These are phyloP conservation scores for Acleris laterana DNA, from an alignment of 2,888 invertebrate species.

Conservation along the genomic window DNA sequence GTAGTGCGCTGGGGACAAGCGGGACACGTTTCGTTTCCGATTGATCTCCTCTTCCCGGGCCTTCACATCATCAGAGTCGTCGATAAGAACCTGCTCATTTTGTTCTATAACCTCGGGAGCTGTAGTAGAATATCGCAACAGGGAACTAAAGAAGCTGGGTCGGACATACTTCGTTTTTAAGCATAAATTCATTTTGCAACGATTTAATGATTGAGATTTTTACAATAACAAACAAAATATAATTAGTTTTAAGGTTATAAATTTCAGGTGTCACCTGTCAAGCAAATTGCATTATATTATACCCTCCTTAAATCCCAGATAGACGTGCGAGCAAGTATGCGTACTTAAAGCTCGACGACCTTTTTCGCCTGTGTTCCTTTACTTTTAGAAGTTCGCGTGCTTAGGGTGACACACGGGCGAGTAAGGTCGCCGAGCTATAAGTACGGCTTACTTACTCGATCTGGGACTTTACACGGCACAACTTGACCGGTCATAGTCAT, in stretches of 20 bases:
- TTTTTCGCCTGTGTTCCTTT: no score
- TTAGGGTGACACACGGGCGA: no score
- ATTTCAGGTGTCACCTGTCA: neutral
- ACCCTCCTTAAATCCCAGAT: no score
- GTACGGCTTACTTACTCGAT: no score
- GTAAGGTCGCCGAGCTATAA: no score
- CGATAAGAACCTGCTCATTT: conserved; percentile 64
- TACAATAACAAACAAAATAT: conserved; percentile 14
- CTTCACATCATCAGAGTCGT: conserved; percentile 76
- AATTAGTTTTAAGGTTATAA: conserved; percentile 19
- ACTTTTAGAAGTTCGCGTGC: no score
- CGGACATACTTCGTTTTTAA: conserved; percentile 55
- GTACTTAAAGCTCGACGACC: no score
- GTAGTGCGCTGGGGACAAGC: conserved; percentile 83
- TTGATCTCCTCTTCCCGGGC: conserved; percentile 81
- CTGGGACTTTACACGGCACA: neutral
- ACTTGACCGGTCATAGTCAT: no score
- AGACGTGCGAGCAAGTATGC: no score
- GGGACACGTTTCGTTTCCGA: conserved; percentile 87
- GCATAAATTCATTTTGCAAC: conserved; percentile 65
- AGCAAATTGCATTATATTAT: neutral
- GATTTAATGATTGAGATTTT: neutral
- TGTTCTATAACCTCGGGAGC: conserved; percentile 59
- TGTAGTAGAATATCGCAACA: conserved; percentile 62
- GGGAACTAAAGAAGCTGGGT: conserved; percentile 54